Percentiles rank a stretch among this genome's conserved stretches.
phyloP scores from a whole-genome alignment of 1,140 invertebrate genomes.

The Scaptomyza pallida region DNA sequence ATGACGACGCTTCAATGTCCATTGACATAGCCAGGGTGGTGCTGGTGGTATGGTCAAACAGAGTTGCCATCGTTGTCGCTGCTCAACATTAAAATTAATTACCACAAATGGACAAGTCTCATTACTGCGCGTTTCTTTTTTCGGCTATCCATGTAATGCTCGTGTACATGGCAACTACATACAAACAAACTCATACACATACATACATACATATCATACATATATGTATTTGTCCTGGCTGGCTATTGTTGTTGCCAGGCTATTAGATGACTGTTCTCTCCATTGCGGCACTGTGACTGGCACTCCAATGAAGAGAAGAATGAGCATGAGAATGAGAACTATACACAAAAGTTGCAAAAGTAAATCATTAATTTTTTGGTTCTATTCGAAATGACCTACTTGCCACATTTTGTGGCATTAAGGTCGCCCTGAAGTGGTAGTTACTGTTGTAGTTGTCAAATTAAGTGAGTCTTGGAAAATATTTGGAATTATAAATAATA shows the following conservation, averaged over 20 bases:
- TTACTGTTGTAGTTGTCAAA: neutral
- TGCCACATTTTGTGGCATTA: slow-evolving; percentile 14
- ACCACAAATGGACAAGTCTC: slow-evolving; percentile 75
- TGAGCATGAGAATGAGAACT: slow-evolving; percentile 18
- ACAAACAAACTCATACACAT: slow-evolving; percentile 24
- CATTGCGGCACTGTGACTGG: slow-evolving; percentile 16
- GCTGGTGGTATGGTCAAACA: slow-evolving; percentile 31
- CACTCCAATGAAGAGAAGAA: slow-evolving; percentile 20
- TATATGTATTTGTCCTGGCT: slow-evolving; percentile 3
- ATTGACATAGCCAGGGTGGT: slow-evolving; percentile 39
- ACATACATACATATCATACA: slow-evolving; percentile 4
- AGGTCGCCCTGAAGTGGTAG: neutral
- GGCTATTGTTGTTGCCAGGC: slow-evolving; percentile 48
- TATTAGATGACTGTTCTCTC: slow-evolving; percentile 27
- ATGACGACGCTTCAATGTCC: slow-evolving; percentile 43
- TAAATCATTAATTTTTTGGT: slow-evolving; percentile 60
- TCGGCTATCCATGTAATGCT: slow-evolving; percentile 11
- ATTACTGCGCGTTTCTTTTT: slow-evolving; percentile 57
- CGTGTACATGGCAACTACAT: neutral
- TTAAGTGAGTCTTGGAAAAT: neutral
- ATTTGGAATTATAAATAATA: too few species aligned
- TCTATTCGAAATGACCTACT: slow-evolving; percentile 21
- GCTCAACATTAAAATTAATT: slow-evolving; percentile 77
- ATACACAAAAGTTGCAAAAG: slow-evolving; percentile 48
- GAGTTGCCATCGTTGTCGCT: slow-evolving; percentile 50